A percentile compares a stretch with the other conserved stretches of the same genome.
Evolutionary conservation across 2,888 invertebrate species (phyloP).

Genomic region (Coelogynopora nodosa): DNA sequence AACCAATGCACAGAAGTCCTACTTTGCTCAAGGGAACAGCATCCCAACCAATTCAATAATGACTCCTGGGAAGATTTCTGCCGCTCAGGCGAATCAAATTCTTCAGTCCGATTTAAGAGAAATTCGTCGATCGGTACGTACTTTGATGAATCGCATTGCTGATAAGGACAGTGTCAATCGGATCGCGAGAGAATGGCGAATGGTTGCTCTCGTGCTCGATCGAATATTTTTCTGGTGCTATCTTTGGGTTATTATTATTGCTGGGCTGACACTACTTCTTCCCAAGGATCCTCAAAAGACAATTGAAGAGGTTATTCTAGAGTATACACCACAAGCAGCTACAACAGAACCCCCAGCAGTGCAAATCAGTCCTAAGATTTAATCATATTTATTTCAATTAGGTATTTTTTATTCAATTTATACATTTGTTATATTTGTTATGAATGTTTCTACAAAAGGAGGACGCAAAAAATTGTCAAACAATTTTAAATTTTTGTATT

Average conservation of each 20-base stretch:
- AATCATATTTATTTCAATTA: too few relatives aligned
- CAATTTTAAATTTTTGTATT: too few relatives aligned
- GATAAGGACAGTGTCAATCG: conserved; percentile 53
- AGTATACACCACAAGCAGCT: conserved; percentile 18
- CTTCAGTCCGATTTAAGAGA: conserved; percentile 40
- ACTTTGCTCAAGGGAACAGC: background rate
- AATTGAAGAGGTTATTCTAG: conserved; percentile 39
- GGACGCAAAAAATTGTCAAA: too few relatives aligned
- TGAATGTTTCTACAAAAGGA: too few relatives aligned
- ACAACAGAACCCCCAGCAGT: too few relatives aligned
- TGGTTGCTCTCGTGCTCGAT: conserved; percentile 56
- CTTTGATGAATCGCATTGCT: conserved; percentile 45
- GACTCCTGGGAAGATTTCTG: background rate
- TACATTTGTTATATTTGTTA: too few relatives aligned
- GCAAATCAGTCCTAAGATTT: too few relatives aligned
- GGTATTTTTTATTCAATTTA: too few relatives aligned
- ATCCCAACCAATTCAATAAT: background rate
- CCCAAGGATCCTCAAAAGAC: conserved; percentile 30
- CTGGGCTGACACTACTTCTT: conserved; percentile 50
- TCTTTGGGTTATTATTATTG: conserved; percentile 53
- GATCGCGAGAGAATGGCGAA: conserved; percentile 54
- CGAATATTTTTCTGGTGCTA: conserved; percentile 55
- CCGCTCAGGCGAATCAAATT: background rate
- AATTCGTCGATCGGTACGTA: conserved; percentile 43
- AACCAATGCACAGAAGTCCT: background rate